phyloP scores from a whole-genome alignment of 53 echinoderm and acorn worm species.

The Hippasteria phrygiana region DNA sequence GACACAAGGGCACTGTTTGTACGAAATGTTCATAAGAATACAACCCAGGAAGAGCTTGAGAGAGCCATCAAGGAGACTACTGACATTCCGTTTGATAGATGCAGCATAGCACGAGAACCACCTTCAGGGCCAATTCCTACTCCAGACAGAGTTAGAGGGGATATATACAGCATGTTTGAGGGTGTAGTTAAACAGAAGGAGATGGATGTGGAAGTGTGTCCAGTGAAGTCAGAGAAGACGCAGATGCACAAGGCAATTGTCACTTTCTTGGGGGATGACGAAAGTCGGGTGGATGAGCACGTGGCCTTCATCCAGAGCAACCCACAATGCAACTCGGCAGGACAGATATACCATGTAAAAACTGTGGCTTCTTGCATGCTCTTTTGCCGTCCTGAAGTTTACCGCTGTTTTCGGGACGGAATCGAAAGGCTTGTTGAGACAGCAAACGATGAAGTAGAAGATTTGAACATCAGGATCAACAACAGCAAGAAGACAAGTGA shows the following conservation, averaged over 20 bases:
- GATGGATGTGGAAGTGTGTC: constrained; percentile 47
- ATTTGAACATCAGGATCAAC: constrained; percentile 9
- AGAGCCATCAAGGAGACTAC: background rate
- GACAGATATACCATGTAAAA: constrained; percentile 38
- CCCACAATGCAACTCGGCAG: constrained; percentile 3
- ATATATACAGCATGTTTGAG: constrained; percentile 37
- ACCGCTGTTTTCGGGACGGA: constrained; percentile 12
- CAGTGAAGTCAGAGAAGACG: constrained; percentile 40
- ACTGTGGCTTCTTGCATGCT: constrained; percentile 41
- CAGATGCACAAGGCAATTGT: constrained; percentile 60
- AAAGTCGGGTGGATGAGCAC: constrained; percentile 1
- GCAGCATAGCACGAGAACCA: constrained; percentile 12
- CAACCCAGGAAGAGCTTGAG: constrained; percentile 55
- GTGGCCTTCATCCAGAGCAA: background rate
- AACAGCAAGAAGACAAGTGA: constrained; percentile 44
- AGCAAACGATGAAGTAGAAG: background rate
- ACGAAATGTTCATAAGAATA: background rate
- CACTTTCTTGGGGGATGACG: constrained; percentile 44
- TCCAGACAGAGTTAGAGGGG: background rate
- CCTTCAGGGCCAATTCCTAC: background rate
- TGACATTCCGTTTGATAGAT: background rate
- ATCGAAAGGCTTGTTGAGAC: background rate
- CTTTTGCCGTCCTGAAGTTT: constrained; percentile 27
- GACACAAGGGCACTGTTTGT: constrained; percentile 44
- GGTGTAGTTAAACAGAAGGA: constrained; percentile 11